A percentile compares a stretch with the other conserved stretches of the same genome.
These are phyloP conservation scores for Thinocorus orbignyianus DNA, from an alignment of 2,113 vertebrate genomes.

Conservation along the genomic window DNA sequence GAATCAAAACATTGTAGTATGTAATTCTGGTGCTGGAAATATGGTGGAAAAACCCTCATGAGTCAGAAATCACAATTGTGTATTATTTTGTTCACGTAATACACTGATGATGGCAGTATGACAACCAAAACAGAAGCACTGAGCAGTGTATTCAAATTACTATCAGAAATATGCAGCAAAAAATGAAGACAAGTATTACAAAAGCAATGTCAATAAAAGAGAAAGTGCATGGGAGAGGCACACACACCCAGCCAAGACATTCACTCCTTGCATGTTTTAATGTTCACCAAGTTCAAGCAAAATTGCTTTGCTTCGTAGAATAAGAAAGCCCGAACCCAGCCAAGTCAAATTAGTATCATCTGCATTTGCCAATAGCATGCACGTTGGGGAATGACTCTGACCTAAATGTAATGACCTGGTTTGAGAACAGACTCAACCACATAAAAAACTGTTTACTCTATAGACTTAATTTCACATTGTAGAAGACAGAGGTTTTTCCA, in stretches of 20 bases:
- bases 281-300: not conserved
- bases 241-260: not conserved
- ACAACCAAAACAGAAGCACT: not conserved
- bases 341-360: not conserved
- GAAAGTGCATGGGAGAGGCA: not conserved
- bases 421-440: not conserved
- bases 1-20: not conserved
- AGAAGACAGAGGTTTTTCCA: not conserved
- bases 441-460: not conserved
- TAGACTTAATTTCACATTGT: not conserved
- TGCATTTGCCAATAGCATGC: not conserved
- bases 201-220: not conserved
- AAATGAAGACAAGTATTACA: not conserved
- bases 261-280: not conserved
- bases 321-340: not conserved
- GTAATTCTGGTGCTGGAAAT: not conserved
- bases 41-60: not conserved
- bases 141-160: not conserved
- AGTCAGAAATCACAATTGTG: not conserved
- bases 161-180: not conserved
- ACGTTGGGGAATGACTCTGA: not conserved
- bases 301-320: not conserved
- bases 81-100: not conserved
- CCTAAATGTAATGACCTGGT: conserved; percentile 21
- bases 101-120: not conserved